A percentile compares a stretch with the other conserved stretches of the same genome.
phyloP scores from a whole-genome alignment of 2,113 vertebrate genomes.

The Spea bombifrons region DNA sequence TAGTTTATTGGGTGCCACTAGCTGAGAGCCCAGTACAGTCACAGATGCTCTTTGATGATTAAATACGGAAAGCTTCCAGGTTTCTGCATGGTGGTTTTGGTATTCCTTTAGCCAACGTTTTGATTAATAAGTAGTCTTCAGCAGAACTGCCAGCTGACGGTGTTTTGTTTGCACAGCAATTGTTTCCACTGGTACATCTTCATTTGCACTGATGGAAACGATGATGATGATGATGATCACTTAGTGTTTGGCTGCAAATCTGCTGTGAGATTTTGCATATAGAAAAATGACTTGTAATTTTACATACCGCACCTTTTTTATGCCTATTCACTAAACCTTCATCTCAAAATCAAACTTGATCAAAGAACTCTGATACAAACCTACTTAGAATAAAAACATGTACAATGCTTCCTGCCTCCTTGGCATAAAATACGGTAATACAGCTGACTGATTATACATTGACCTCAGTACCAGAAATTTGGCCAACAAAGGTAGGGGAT shows the following conservation, averaged over 20 bases:
- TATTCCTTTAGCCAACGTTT: constrained; percentile 44
- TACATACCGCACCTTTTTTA: neutral
- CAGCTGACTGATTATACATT: neutral
- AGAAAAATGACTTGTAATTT: constrained; percentile 24
- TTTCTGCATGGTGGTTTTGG: constrained; percentile 47
- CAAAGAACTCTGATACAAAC: constrained; percentile 11
- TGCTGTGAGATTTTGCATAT: constrained; percentile 2
- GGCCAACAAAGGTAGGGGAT: too few species aligned
- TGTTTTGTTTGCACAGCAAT: constrained; percentile 42
- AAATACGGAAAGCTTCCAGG: constrained; percentile 43
- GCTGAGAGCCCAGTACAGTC: constrained; percentile 43
- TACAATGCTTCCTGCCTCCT: neutral
- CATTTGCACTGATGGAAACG: constrained; percentile 39
- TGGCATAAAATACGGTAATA: neutral
- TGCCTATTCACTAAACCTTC: neutral
- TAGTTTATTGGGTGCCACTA: constrained; percentile 42
- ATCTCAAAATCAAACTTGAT: neutral
- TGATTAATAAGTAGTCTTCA: constrained; percentile 50
- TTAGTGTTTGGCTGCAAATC: constrained; percentile 26
- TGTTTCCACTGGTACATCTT: constrained; percentile 47
- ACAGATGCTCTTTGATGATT: constrained; percentile 47
- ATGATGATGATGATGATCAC: constrained; percentile 43
- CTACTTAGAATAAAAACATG: neutral
- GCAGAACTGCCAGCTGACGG: constrained; percentile 42
- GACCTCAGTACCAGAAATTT: too few species aligned